Evolutionary conservation across 2,888 invertebrate genomes (phyloP), one percentile per base, ranked within the genome.

Genomic region (Sylvicola cinctus): DNA sequence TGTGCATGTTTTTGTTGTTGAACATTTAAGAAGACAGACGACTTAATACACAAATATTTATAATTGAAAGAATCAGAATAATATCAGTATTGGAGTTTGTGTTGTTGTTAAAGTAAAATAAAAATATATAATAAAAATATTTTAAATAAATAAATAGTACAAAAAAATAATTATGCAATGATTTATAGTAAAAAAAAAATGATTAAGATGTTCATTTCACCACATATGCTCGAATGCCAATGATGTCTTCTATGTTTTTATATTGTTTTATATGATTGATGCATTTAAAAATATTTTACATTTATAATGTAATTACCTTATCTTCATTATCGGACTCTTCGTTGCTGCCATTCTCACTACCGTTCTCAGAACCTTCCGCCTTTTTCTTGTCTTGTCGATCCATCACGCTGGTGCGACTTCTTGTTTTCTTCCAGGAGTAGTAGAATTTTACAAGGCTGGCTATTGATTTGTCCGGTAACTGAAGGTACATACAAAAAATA

Each of bases 381-480:
- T 67, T 65, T 25, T 53, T 50, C 38, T 58, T 55, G 38, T 71
- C 71, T 39, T 79, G 81, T 30, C 81, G 72, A 61, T 95, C 95
- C 85, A 95, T 93, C 26, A 91, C 65, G 48, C 91, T 91, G 36
- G 83, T 85, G 38, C 88, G 72, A 47, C 84, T 79, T 45, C 90
- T 65, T 15, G 88, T 87, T 56, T 95, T 95, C 58, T 96, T 96
- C 95, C 95, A 95, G 48, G 88, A 85, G 55, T 96, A 96, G 59
- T 95, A 96, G 56, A 93, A 93, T 59, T 91, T 91, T 2, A 96
- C 93, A 48, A 96, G 64, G 46, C 84, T 84, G 31, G 91, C 85
- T 51, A 95, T 91, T 32, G 88, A 81, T 63, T 96, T 96, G 54
- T 95, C 95, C 23, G 95, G 95, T 47, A 95, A 63, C 91, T 93